Conservation (phyloP, 2,888 invertebrate species). For the Lamellibrachia columna region DNA sequence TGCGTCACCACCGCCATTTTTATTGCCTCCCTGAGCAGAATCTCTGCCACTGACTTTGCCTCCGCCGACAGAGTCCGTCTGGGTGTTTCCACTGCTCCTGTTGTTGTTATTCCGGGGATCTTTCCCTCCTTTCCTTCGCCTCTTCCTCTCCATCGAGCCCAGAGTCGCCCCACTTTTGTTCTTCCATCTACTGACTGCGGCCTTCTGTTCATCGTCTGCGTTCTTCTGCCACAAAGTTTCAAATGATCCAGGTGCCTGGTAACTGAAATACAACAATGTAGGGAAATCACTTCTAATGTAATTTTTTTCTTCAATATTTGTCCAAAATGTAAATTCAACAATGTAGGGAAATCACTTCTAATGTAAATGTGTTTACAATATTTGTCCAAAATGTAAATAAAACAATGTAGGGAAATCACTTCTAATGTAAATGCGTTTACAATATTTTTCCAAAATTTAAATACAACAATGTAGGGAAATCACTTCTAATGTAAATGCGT, state of each 20-base stretch:
- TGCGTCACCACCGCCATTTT: not conserved
- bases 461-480: too few species aligned
- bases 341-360: too few species aligned
- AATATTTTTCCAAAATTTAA: too few species aligned
- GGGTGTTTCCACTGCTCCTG: not conserved
- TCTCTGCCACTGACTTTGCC: not conserved
- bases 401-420: too few species aligned
- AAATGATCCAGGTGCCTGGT: not conserved
- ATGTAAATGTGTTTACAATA: too few species aligned
- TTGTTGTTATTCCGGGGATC: not conserved
- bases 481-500: too few species aligned
- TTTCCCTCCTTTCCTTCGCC: not conserved
- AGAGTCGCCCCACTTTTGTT: not conserved
- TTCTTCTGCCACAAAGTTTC: conserved; percentile 8
- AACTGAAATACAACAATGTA: not conserved
- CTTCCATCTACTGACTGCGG: not conserved
- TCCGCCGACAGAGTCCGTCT: not conserved
- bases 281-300: too few species aligned
- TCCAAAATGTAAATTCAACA: too few species aligned
- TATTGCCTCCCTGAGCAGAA: not conserved
- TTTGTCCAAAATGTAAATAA: too few species aligned
- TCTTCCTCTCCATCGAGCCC: not conserved
- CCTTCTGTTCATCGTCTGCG: not conserved
- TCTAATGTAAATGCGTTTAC: too few species aligned
- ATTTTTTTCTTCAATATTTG: too few species aligned